Percentiles rank a stretch among this genome's conserved stretches.
These are phyloP conservation scores for Leptinotarsa tumamoca DNA, from an alignment of 2,888 invertebrate species.

Conservation along the genomic window DNA sequence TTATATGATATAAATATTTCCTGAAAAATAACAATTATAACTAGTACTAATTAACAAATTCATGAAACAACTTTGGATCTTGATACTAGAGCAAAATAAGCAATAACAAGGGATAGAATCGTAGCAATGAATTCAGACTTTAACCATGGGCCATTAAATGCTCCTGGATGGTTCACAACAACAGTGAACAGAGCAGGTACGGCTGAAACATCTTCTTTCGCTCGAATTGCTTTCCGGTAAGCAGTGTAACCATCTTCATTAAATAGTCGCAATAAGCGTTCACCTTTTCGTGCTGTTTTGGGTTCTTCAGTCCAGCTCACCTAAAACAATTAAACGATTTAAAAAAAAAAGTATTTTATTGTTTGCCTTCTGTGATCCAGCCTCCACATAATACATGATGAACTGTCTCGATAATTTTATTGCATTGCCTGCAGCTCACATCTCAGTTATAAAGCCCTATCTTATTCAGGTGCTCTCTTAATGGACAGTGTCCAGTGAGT, in stretches of 20 bases:
- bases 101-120: constrained; percentile 79
- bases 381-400: too few relatives aligned
- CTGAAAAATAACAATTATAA: constrained; percentile 27
- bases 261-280: constrained; percentile 82
- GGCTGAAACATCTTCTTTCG: constrained; percentile 76
- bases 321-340: constrained; percentile 64
- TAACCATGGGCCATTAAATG: constrained; percentile 92
- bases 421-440: too few relatives aligned
- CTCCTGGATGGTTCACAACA: constrained; percentile 79
- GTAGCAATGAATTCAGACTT: constrained; percentile 93
- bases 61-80: constrained; percentile 76
- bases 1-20: constrained; percentile 27
- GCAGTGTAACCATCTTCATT: constrained; percentile 94
- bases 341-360: too few relatives aligned
- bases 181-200: constrained; percentile 80
- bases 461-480: too few relatives aligned
- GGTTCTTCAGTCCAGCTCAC: constrained; percentile 95
- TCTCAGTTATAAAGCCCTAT: too few relatives aligned
- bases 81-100: constrained; percentile 88
- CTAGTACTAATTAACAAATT: constrained; percentile 30
- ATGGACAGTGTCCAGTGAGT: too few relatives aligned
- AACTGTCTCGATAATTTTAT: too few relatives aligned
- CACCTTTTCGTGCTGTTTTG: constrained; percentile 83
- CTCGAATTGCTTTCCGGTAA: constrained; percentile 83
- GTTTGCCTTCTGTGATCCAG: too few relatives aligned